Evolutionary conservation across 2,888 invertebrate species (phyloP), one percentile per base, ranked within the genome.

Genomic region (Helleia helle): DNA sequence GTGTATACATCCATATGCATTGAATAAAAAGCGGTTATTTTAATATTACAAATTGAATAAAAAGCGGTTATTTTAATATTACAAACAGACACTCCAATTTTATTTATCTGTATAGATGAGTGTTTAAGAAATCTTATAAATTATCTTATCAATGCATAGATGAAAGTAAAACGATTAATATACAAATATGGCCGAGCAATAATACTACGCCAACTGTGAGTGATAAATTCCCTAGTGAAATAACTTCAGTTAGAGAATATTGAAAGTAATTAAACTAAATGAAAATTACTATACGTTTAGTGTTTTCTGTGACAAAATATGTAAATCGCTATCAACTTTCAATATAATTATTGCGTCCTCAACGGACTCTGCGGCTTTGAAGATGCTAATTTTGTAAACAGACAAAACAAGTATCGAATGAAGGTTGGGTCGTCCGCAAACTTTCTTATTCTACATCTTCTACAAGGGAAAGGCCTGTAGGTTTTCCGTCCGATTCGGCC

Each of bases 391-490:
- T 81, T 74, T 59, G 70, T 68, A 67, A 70, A 71, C 74, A 83
- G 84, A 80, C 79, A 81, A 80, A 74, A 71, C 65, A 62, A 64
- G 65, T 65, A 68, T 68, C 79, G 83, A 83, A 83, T 81, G 83
- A 83, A 76, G 72, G 71, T 71, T 60, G 70, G 68, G 70, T 58
- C 62, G n/a, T 60, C 66, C 68, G 67, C 70, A 72, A 80, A 84
- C 71, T 83, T 81, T 80, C 77, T 80, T 81, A 71, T 72, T 71
- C 71, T 64, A 54, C 48, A 53, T 81, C 71, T 72, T 71, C 71
- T 64, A 54, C 48, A 53, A 62, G 62, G 65, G 63, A 66, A 29
- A 60, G 59, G 66, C 71, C 67, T 53, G 58, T 65, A 58, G 75
- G 72, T 62, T 64, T 77, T 79, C 79, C 77, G 75, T 67, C 65